Evolutionary conservation across 2,888 invertebrate species (phyloP), one percentile per base, ranked within the genome.

Genomic region (Trissolcus brochymenae): DNA sequence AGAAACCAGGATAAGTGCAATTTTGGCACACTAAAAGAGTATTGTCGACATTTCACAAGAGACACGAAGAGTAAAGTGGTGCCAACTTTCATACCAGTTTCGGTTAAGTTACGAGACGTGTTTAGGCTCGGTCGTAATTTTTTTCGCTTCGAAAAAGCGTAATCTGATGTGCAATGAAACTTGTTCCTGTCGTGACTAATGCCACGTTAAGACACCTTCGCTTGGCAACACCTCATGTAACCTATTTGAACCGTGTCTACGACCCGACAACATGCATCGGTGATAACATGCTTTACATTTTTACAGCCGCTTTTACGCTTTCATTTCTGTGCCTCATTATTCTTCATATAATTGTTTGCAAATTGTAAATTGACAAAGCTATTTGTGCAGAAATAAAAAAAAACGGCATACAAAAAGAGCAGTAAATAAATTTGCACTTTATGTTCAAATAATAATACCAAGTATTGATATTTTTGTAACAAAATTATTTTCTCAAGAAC

Each of bases 1-100:
- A 53, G 65, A 60, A 65, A 66, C 65, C 60, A 60, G 66, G 62
- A 40, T 73, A 66, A 73, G 73, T 73, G 73, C 66, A 55, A 73
- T 66, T 73, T 73, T 66, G 73, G 73, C 60, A 66, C 64, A 19
- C 51, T 43, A 43, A 62, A 59, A 41, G 49, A 62, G 40, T 70
- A 57, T 64, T 51, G 19, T 29, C 51, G 59, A 13, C 25, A 53
- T 72, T 65, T 72, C 54, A 57, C 59, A 65, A 72, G 65, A 59
- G 29, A 57, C 51, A 50, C 43, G n/a, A 14, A 35, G 25, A 56
- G 50, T 49, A 51, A 71, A 62, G 73, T 61, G 41, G 43, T 25
- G 60, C 60, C 73, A 66, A 61, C 60, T 55, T 54, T 60, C 40
- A 46, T 14, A 41, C 41, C 25, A 57, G 14, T 60, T 72, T 72